Conservation (phyloP, 2,888 invertebrate species). For the Oxystoma pomonae region DNA sequence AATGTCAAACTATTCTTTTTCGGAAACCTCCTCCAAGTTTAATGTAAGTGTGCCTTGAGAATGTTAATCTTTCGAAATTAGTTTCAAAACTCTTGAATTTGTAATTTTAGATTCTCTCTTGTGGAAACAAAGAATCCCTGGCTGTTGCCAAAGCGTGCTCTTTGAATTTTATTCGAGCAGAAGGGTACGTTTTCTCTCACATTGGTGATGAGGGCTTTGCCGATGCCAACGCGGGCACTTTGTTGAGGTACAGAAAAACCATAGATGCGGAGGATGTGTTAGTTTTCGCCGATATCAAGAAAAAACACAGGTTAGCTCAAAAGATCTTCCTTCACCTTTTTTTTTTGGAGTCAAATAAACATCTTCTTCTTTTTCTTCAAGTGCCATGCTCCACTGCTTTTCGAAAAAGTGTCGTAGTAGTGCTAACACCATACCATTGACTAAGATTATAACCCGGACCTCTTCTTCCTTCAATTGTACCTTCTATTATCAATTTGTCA, state of each 20-base stretch:
- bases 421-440: too few relatives aligned
- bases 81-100: too few relatives aligned
- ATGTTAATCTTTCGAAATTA: too few relatives aligned
- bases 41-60: too few relatives aligned
- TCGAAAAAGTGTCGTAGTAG: too few relatives aligned
- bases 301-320: conserved; percentile 66
- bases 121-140: conserved; percentile 69
- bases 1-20: too few relatives aligned
- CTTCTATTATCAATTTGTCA: too few relatives aligned
- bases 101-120: conserved; percentile 60
- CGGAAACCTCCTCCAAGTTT: too few relatives aligned
- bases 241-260: conserved; percentile 63
- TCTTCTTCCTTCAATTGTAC: not conserved
- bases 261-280: conserved; percentile 66
- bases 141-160: conserved; percentile 68
- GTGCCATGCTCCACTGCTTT: too few relatives aligned
- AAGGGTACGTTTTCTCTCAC: conserved; percentile 76
- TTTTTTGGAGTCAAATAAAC: too few relatives aligned
- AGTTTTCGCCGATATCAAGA: conserved; percentile 77
- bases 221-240: conserved; percentile 67
- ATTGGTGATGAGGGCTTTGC: conserved; percentile 79
- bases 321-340: not conserved
- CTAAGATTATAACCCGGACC: too few relatives aligned
- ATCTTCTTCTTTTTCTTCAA: too few relatives aligned
- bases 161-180: conserved; percentile 69